A percentile compares a stretch with the other conserved stretches of the same genome.
These are phyloP conservation scores for Pachypeltis micranthus DNA, from an alignment of 1,140 invertebrate species.

Conservation along the genomic window DNA sequence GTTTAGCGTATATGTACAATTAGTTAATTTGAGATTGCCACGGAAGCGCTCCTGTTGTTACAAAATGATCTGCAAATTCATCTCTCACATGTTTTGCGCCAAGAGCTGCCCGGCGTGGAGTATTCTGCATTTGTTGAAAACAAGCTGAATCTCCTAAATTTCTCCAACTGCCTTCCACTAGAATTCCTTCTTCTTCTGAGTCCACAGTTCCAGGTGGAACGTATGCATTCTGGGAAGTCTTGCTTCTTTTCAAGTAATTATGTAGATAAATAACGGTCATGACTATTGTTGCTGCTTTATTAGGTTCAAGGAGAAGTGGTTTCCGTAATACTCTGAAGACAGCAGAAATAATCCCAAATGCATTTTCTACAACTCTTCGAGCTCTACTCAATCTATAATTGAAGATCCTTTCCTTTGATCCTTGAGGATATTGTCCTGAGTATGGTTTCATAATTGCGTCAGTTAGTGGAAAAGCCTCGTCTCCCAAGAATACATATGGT, in stretches of 20 bases:
- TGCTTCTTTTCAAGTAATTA: conserved; percentile 22
- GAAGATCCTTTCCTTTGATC: conserved; percentile 31
- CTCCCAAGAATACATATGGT: conserved; percentile 36
- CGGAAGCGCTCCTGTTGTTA: conserved; percentile 10
- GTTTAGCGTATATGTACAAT: no score
- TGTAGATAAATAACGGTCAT: conserved; percentile 26
- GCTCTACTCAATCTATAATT: conserved; percentile 34
- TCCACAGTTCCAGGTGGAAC: conserved; percentile 21
- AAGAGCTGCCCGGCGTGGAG: conserved; percentile 22
- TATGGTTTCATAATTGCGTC: conserved; percentile 36
- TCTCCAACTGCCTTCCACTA: conserved; percentile 25
- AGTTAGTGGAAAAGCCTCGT: conserved; percentile 34
- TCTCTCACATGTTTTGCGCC: conserved; percentile 24
- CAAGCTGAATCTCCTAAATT: conserved; percentile 1
- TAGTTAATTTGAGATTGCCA: no score
- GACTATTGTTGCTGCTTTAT: conserved; percentile 28
- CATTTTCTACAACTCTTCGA: conserved; percentile 39
- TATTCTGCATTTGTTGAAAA: conserved; percentile 10
- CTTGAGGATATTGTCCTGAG: conserved; percentile 35
- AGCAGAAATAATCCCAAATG: conserved; percentile 39
- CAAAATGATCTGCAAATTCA: conserved; percentile 25
- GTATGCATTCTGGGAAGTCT: conserved; percentile 17
- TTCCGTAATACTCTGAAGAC: conserved; percentile 35
- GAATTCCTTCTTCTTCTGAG: conserved; percentile 20
- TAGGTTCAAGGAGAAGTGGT: conserved; percentile 29